Base-by-base conservation (phyloP, 1,140 invertebrate genomes). In the Cydia amplana region DNA sequence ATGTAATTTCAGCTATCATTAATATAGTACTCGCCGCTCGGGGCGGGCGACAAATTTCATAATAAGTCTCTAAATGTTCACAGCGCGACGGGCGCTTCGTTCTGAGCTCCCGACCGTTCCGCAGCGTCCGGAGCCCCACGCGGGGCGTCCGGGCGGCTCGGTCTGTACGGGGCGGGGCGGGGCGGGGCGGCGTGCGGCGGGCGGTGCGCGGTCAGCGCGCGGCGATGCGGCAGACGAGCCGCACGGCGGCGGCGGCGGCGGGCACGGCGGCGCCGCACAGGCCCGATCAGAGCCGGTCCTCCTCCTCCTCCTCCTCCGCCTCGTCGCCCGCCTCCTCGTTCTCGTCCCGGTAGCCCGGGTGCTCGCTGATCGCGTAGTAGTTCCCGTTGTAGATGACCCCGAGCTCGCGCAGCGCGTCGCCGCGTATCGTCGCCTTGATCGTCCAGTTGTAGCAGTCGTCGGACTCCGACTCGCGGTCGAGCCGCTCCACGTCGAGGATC, bases 331-430 rank as follows among this genome's bases (percentile, higher is more conserved):
- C 96, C 84, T 97, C 96, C 87, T 97, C 96, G 83, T 96, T 96
- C 90, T 97, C 96, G 87, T 97, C 96, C 90, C 96, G 96, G 91
- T 98, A 98, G 28, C 97, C 97, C 46, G 97, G 97, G 93, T 98
- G 97, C 92, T 98, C 97, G 81, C 97, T 97, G 83, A 98, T 98
- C 74, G 97, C 97, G 92, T 98, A 98, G 93, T 98, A 99, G 92
- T 98, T 98, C 51, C 97, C 97, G 94, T 98, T 98, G 92, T 99
- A 99, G 85, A 98, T 97, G 74, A 99, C 97, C 60, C 98, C 98
- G 65, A 98, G 94, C 92, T 98, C 97, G 67, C 97, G 94, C 77
- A 98, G 92, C 79, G 97, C 96, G 88, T 98, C 97, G 64, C 97
- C 97, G 64, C 97, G 94, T 81, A 98, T 98, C 79, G 97, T 97